A percentile compares a stretch with the other conserved stretches of the same genome.
Evolutionary conservation across 2,888 invertebrate species (phyloP).

Genomic region (Drosophila vallismaia): DNA sequence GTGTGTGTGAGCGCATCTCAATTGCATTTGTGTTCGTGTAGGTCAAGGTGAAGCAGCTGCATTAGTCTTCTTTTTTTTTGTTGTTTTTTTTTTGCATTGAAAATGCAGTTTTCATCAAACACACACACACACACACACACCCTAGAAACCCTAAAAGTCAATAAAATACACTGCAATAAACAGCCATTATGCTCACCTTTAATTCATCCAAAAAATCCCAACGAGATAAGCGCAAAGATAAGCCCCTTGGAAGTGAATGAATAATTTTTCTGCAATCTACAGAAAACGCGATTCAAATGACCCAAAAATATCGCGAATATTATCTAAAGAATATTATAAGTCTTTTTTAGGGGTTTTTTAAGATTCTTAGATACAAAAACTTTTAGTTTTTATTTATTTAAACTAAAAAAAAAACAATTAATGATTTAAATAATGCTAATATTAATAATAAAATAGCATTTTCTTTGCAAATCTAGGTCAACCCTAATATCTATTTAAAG

Average conservation of each 20-base stretch:
- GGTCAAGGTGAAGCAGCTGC: slow-evolving; percentile 68
- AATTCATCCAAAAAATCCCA: neutral
- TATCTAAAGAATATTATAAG: too few relatives aligned
- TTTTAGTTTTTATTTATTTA: too few relatives aligned
- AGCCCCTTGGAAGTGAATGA: neutral
- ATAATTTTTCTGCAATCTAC: neutral
- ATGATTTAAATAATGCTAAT: too few relatives aligned
- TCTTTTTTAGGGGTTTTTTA: too few relatives aligned
- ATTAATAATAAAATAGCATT: too few relatives aligned
- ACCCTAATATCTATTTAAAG: too few relatives aligned
- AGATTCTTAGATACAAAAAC: too few relatives aligned
- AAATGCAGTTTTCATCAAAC: slow-evolving; percentile 31
- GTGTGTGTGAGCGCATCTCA: slow-evolving; percentile 10
- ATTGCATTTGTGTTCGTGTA: slow-evolving; percentile 58
- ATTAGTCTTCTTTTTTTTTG: slow-evolving; percentile 18
- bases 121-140: slow-evolving; percentile 9
- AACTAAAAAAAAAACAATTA: too few relatives aligned
- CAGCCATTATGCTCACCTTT: neutral
- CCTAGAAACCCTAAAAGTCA: slow-evolving; percentile 62
- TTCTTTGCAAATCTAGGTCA: too few relatives aligned
- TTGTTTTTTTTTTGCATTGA: slow-evolving; percentile 27
- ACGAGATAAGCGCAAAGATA: neutral
- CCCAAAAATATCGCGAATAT: too few relatives aligned
- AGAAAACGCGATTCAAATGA: too few relatives aligned
- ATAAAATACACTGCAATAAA: slow-evolving; percentile 18